Evolutionary conservation across 2,113 vertebrate species (phyloP).

Genomic region (Chaenogobius annularis): DNA sequence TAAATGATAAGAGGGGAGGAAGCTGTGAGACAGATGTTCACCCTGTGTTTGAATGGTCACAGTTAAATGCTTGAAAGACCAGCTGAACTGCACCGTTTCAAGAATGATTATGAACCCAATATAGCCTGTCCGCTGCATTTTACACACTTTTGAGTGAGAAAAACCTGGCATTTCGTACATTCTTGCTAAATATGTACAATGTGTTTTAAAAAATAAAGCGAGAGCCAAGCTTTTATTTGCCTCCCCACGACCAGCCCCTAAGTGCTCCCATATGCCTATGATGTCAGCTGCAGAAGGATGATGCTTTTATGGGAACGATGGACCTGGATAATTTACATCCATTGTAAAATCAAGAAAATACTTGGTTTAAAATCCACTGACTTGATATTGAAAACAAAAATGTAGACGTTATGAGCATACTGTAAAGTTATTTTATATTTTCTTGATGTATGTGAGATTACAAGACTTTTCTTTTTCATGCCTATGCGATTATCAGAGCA

Average conservation of each 20-base stretch:
- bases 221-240: neutral
- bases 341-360: conserved; percentile 1
- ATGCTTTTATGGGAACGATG: conserved; percentile 15
- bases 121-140: neutral
- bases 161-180: neutral
- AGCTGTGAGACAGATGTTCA: neutral
- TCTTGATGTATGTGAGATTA: neutral
- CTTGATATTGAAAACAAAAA: neutral
- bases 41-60: neutral
- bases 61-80: neutral
- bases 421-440: neutral
- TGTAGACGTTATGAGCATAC: neutral
- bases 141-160: neutral
- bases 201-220: conserved; percentile 1
- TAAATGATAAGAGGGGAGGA: neutral
- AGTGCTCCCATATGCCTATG: conserved; percentile 52
- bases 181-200: neutral
- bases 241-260: conserved; percentile 13
- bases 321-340: conserved; percentile 1
- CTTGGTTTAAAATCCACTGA: neutral
- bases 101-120: neutral
- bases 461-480: neutral
- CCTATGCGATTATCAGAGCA: conserved; percentile 6
- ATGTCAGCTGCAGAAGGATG: conserved; percentile 33
- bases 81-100: neutral